Percentiles rank a stretch among this genome's conserved stretches.
Conservation (phyloP, 2,797 vertebrate species). For the Darevskia nairensis region DNA sequence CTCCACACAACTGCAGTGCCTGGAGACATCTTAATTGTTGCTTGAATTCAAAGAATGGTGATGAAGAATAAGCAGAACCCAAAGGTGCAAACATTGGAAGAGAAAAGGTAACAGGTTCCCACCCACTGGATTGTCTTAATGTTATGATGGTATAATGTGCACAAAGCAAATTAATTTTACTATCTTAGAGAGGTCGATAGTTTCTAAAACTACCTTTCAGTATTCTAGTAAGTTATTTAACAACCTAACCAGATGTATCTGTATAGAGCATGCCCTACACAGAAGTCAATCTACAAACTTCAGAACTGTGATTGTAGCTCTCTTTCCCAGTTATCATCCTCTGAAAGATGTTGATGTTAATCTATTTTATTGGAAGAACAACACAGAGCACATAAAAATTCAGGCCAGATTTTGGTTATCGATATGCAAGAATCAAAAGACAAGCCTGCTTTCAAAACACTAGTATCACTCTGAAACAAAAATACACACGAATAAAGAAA, state of each 20-base stretch:
- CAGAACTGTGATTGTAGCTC: background rate
- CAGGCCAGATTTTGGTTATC: constrained; percentile 16
- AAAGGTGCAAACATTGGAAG: background rate
- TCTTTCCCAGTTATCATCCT: background rate
- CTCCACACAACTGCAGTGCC: background rate
- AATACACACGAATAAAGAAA: constrained; percentile 25
- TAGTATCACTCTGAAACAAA: constrained; percentile 7
- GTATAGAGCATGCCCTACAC: background rate
- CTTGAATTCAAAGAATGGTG: background rate
- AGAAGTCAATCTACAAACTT: background rate
- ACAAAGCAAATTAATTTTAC: background rate
- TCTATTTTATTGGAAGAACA: constrained; percentile 18
- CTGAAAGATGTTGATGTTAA: background rate
- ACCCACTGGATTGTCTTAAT: background rate
- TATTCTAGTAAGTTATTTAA: background rate
- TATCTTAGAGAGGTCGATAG: background rate
- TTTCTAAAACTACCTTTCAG: constrained; percentile 3
- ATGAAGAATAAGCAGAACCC: background rate
- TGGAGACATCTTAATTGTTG: background rate
- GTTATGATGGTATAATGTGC: background rate
- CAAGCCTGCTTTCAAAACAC: background rate
- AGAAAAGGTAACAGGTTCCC: background rate
- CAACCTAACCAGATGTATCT: constrained; percentile 30
- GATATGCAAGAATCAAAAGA: constrained; percentile 1
- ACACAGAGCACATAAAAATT: background rate